Base-by-base conservation (phyloP, 2,888 invertebrate species). In the Agrotis puta region DNA sequence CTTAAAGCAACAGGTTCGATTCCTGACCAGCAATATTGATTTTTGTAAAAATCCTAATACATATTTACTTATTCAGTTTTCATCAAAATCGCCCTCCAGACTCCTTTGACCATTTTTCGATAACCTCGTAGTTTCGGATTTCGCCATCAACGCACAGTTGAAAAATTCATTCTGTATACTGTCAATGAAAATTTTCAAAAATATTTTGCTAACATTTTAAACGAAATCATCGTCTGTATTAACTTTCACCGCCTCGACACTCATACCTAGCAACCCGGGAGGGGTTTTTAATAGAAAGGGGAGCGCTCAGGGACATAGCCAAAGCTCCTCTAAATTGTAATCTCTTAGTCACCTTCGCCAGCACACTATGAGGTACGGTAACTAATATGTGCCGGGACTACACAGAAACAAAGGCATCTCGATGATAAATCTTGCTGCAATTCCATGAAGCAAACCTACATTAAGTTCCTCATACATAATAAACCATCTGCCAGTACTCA, bases 401-500 rank as follows among this genome's bases (percentile, higher is more conserved):
- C 22, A 33, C 14, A 58, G 20, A 70, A 77, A 77, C 77, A 77
- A 70, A 70, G 45, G 24, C 14, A 39, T 6, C 18, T 11, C 1
- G 45, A 50, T 27, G 7, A 50, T 74, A 73, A 62, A 79, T 79
- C 56, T 57, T 47, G 16, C n/a, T n/a, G 74, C 63, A 73, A 74
- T 73, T 74, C 51, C 62, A 62, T 73, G 63, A 57, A 77, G 33
- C 45, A 51, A 53, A 6, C 33, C 50, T 57, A 11, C 43, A 43
- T 9, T 18, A 50, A 27, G 53, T 62, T 71, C 63, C 65, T 48
- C 63, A 24, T 27, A 14, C 50, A 63, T 59, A 70, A 82, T 69
- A 74, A 61, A 76, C 62, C 58, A 45, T 54, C 59, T 79, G 61
- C 43, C 39, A 74, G 72, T 68, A 69, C 68, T 83, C 74, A 70